These are phyloP conservation scores for Euwallacea similis DNA, from an alignment of 1,140 invertebrate genomes.

Conservation along the genomic window DNA sequence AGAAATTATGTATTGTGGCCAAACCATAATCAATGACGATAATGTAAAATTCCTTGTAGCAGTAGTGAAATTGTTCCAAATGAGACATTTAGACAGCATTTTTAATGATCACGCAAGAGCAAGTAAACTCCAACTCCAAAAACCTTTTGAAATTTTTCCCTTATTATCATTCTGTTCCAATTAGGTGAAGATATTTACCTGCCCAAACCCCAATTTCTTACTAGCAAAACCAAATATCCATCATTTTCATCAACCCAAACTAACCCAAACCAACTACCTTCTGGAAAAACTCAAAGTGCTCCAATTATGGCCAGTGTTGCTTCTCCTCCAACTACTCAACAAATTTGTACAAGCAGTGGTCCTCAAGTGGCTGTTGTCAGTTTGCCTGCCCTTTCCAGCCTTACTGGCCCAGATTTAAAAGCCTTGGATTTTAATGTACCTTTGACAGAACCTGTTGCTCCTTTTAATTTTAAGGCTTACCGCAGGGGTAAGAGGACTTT, in stretches of 20 bases:
- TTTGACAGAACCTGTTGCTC: not conserved
- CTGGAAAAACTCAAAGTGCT: not conserved
- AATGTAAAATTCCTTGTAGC: slow-evolving; percentile 49
- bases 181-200: slow-evolving; percentile 35
- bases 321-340: no score
- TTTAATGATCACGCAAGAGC: slow-evolving; percentile 37
- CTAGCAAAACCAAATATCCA: slow-evolving; percentile 40
- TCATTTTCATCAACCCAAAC: slow-evolving; percentile 19
- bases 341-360: no score
- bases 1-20: slow-evolving; percentile 53
- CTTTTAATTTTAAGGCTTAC: slow-evolving; percentile 16
- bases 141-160: not conserved
- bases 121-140: slow-evolving; percentile 10
- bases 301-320: not conserved
- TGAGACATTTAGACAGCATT: slow-evolving; percentile 46
- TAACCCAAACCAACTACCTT: not conserved
- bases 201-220: slow-evolving; percentile 40
- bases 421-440: not conserved
- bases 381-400: not conserved
- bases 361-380: not conserved
- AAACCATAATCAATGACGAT: slow-evolving; percentile 47
- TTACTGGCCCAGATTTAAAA: not conserved
- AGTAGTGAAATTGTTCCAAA: slow-evolving; percentile 49
- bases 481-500: slow-evolving; percentile 22
- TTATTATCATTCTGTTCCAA: not conserved